These are phyloP conservation scores for Plecturocebus donacophilus DNA, from an alignment of 2,113 vertebrate species.

Conservation along the genomic window DNA sequence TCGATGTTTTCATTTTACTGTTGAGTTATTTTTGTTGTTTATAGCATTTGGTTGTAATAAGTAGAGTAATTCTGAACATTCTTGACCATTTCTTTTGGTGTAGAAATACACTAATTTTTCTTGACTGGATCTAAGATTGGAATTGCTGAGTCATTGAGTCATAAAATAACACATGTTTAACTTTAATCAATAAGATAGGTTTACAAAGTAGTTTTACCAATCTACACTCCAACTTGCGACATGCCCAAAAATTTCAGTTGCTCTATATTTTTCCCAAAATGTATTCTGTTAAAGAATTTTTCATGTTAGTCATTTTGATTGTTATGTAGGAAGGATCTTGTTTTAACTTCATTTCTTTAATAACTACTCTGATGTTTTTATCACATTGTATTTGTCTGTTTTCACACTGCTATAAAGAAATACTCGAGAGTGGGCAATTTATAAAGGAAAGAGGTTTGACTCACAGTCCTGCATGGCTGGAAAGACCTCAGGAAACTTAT, in stretches of 20 bases:
- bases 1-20: background rate
- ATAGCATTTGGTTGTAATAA: background rate
- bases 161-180: background rate
- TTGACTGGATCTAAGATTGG: background rate
- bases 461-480: no score
- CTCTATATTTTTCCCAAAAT: background rate
- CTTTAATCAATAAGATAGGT: background rate
- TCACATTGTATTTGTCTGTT: background rate
- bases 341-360: constrained; percentile 14
- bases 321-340: background rate
- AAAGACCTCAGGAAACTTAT: no score
- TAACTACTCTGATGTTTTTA: background rate
- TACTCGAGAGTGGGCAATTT: no score
- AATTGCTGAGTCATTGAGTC: background rate
- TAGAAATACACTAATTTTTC: constrained; percentile 8
- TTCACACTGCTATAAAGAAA: no score
- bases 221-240: background rate
- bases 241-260: background rate
- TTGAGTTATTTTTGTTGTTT: constrained; percentile 13
- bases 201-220: background rate
- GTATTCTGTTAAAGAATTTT: background rate
- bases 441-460: no score
- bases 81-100: background rate
- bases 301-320: background rate
- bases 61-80: background rate